These are phyloP conservation scores for Phainopepla nitens DNA, from an alignment of 2,113 vertebrate species.

Conservation along the genomic window DNA sequence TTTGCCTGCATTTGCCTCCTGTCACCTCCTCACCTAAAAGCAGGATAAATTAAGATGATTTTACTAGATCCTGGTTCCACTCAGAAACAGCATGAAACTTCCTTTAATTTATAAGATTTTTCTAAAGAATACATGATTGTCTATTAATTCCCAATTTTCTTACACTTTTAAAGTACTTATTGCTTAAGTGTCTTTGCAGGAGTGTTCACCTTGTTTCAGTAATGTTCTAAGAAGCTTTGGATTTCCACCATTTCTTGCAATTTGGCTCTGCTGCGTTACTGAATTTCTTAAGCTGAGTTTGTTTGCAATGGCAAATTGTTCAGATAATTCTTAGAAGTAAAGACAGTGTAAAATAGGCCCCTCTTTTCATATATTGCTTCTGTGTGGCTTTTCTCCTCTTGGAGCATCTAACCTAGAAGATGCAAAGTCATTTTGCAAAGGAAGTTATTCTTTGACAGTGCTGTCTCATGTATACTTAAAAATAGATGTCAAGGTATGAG, in stretches of 20 bases:
- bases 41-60: not conserved
- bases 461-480: not conserved
- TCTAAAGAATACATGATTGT: not conserved
- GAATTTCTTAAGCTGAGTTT: not conserved
- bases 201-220: not conserved
- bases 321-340: not conserved
- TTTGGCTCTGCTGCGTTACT: not conserved
- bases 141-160: not conserved
- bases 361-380: not conserved
- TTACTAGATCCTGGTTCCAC: not conserved
- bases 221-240: not conserved
- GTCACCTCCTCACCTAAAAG: not conserved
- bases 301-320: not conserved
- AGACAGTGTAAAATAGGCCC: not conserved
- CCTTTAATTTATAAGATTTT: not conserved
- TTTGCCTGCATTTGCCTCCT: not conserved
- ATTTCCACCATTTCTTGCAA: not conserved
- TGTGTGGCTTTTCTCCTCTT: not conserved
- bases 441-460: not conserved
- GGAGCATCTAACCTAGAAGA: fast-evolving
- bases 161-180: not conserved
- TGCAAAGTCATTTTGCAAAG: not conserved
- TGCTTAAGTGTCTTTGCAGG: not conserved
- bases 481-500: not conserved
- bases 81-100: not conserved